phyloP scores from a whole-genome alignment of 2,888 invertebrate genomes.

The Drosophila phalerata region DNA sequence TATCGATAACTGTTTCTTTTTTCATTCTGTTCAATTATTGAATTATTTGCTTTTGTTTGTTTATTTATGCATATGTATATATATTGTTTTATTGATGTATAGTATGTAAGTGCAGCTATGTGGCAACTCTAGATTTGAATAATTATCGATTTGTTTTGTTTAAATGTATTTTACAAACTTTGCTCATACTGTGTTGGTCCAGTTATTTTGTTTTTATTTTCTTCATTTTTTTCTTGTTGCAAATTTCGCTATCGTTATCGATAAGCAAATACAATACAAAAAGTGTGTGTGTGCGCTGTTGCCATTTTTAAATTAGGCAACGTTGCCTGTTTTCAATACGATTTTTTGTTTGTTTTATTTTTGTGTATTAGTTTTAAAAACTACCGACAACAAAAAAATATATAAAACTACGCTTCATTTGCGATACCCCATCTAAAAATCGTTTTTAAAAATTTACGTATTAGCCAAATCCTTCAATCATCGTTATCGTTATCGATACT shows the following conservation, averaged over 20 bases:
- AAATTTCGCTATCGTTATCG: conserved; percentile 30
- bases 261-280: conserved; percentile 18
- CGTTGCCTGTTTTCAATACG: conserved; percentile 22
- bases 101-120: conserved; percentile 24
- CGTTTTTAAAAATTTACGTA: conserved; percentile 49
- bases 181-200: conserved; percentile 53
- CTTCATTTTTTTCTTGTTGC: conserved; percentile 6
- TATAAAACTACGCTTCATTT: conserved; percentile 11
- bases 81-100: not conserved
- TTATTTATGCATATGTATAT: not conserved
- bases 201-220: conserved; percentile 14
- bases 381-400: conserved; percentile 19
- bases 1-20: conserved; percentile 2
- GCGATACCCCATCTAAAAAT: conserved; percentile 13
- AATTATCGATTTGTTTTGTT: not conserved
- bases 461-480: conserved; percentile 35
- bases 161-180: conserved; percentile 23
- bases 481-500: not conserved
- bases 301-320: conserved; percentile 32
- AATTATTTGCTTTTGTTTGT: not conserved
- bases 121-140: conserved; percentile 28
- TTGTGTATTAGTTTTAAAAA: conserved; percentile 24
- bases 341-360: not conserved
- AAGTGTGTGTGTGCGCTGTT: conserved; percentile 15
- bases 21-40: conserved; percentile 2